These are phyloP conservation scores for Pyrochroa serraticornis DNA, from an alignment of 2,888 invertebrate genomes.

Conservation along the genomic window DNA sequence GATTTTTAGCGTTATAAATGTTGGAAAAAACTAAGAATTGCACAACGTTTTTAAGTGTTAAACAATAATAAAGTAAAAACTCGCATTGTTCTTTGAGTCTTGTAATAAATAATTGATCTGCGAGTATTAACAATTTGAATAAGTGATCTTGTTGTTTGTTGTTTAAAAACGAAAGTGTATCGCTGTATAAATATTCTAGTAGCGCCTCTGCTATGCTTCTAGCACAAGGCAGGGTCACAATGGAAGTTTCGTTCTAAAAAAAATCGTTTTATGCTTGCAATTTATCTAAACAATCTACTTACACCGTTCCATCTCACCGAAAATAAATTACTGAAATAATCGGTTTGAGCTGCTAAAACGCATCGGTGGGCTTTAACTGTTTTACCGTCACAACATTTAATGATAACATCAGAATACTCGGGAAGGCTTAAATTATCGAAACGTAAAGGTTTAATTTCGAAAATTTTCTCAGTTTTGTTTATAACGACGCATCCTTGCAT, in stretches of 20 bases:
- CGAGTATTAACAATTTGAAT: slow-evolving; percentile 75
- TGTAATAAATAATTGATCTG: slow-evolving; percentile 80
- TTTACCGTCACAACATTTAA: slow-evolving; percentile 52
- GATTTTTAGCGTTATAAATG: slow-evolving; percentile 75
- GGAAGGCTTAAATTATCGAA: slow-evolving; percentile 40
- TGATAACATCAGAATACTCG: slow-evolving; percentile 52
- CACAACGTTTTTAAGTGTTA: slow-evolving; percentile 77
- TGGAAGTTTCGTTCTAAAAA: slow-evolving; percentile 39
- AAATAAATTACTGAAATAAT: slow-evolving; percentile 87
- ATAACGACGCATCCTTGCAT: slow-evolving; percentile 39
- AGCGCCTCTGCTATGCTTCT: slow-evolving; percentile 68
- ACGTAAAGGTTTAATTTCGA: slow-evolving; percentile 28
- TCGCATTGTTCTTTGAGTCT: slow-evolving; percentile 75
- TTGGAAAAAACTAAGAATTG: slow-evolving; percentile 78
- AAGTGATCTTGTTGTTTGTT: slow-evolving; percentile 71
- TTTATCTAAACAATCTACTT: slow-evolving; percentile 36
- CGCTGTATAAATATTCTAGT: slow-evolving; percentile 78
- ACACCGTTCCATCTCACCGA: slow-evolving; percentile 80
- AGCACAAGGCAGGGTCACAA: slow-evolving; percentile 64
- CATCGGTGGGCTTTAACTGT: slow-evolving; percentile 77
- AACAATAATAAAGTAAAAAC: slow-evolving; percentile 65
- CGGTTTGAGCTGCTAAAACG: slow-evolving; percentile 78
- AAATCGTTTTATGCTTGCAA: neutral
- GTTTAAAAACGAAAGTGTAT: slow-evolving; percentile 65
- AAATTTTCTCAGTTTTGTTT: slow-evolving; percentile 28